These are phyloP conservation scores for Nesidiocoris tenuis DNA, from an alignment of 2,888 invertebrate genomes.

Conservation along the genomic window DNA sequence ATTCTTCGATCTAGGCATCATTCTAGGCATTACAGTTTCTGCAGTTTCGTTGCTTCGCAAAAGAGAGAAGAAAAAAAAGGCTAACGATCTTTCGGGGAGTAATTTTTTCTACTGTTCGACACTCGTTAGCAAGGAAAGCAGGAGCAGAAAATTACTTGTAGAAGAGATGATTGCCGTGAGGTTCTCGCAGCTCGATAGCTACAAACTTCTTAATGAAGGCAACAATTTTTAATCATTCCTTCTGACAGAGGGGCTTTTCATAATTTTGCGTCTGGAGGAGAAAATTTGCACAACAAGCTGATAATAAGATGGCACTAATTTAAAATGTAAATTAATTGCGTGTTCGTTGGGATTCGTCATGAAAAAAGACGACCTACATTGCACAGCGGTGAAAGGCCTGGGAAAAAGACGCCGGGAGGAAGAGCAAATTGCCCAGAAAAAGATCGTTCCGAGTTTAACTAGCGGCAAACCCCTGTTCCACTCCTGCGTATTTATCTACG, in stretches of 20 bases:
- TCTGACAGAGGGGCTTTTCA: no score
- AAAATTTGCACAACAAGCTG: background rate
- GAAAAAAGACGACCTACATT: background rate
- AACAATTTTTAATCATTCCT: background rate
- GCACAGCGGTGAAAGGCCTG: background rate
- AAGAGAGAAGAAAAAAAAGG: no score
- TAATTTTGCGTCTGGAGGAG: background rate
- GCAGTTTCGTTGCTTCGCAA: no score
- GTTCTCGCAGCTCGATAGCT: no score
- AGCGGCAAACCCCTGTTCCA: background rate
- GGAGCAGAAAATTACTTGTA: slow-evolving; percentile 11
- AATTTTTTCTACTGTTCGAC: no score
- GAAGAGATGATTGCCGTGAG: no score
- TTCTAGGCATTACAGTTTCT: no score
- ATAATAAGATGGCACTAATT: background rate
- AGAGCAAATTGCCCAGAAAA: background rate
- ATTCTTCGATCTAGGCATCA: no score
- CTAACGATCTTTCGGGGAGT: no score
- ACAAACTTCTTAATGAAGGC: background rate
- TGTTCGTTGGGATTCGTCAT: background rate
- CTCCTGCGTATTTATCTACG: background rate
- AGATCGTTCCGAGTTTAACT: background rate
- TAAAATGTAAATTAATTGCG: background rate
- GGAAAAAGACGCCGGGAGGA: background rate
- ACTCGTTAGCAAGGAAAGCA: no score